Base-by-base conservation (phyloP, 1,140 invertebrate species). In the Ectropis grisescens region DNA sequence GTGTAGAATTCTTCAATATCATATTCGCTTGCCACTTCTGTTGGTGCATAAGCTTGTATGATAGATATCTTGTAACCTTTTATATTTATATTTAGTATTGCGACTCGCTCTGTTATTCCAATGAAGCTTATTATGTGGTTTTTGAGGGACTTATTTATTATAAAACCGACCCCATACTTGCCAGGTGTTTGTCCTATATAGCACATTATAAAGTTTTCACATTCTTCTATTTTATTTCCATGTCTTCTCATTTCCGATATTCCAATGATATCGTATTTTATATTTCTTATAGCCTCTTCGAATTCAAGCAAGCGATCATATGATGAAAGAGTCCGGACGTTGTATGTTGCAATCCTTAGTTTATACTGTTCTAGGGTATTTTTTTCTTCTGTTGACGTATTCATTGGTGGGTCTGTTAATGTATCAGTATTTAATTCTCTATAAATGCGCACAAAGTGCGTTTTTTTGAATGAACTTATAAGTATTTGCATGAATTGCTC, bases 381-480 rank as follows among this genome's bases (percentile, higher is more conserved):
- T 13, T 35, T 7, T 26, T 35, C 8, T 31, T 27, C 5, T 31
- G 7, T 30, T n/a, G n/a, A 16, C 32, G n/a, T 30, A 13, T 26
- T 41, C 22, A 11, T 30, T 43, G 37, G 37, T 24, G 28, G 30
- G 31, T 39, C 46, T 34, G n/a, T n/a, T n/a, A n/a, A n/a, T n/a
- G n/a, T n/a, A n/a, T n/a, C n/a, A n/a, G n/a, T n/a, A n/a, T n/a
- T n/a, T n/a, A n/a, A n/a, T n/a, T n/a, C n/a, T n/a, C n/a, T n/a
- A n/a, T n/a, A n/a, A n/a, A n/a, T n/a, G n/a, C n/a, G n/a, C n/a
- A n/a, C n/a, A n/a, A n/a, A n/a, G n/a, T n/a, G n/a, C n/a, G n/a
- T n/a, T n/a, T n/a, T n/a, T n/a, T n/a, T n/a, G n/a, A n/a, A n/a
- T n/a, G n/a, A n/a, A n/a, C n/a, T n/a, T n/a, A n/a, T n/a, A n/a